These are phyloP conservation scores for Contarinia nasturtii DNA, from an alignment of 1,140 invertebrate species.

Conservation along the genomic window DNA sequence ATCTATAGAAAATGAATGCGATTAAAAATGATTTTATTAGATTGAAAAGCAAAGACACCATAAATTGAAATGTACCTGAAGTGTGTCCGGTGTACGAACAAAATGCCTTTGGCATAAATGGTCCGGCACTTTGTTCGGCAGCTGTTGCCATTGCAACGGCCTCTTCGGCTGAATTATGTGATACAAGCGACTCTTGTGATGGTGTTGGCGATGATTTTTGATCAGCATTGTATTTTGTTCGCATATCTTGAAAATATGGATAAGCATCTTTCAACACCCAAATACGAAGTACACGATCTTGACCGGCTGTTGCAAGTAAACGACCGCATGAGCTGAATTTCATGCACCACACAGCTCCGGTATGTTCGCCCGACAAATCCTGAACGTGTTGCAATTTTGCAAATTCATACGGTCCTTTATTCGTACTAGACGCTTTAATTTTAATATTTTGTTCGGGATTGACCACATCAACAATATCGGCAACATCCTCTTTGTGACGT, in stretches of 20 bases:
- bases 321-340: constrained; percentile 92
- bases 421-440: constrained; percentile 80
- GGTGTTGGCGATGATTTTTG: constrained; percentile 71
- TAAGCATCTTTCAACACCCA: constrained; percentile 83
- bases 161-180: constrained; percentile 50
- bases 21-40: not conserved
- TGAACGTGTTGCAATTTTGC: constrained; percentile 42
- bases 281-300: constrained; percentile 80
- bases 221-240: constrained; percentile 80
- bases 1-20: constrained; percentile 29
- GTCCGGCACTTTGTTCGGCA: constrained; percentile 33
- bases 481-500: constrained; percentile 65
- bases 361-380: constrained; percentile 68
- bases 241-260: constrained; percentile 82
- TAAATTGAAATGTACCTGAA: constrained; percentile 29
- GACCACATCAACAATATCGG: constrained; percentile 69
- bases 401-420: constrained; percentile 93
- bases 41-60: not conserved
- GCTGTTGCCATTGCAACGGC: constrained; percentile 31
- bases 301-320: constrained; percentile 84
- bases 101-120: constrained; percentile 85
- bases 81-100: constrained; percentile 88
- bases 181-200: constrained; percentile 70
- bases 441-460: constrained; percentile 72
- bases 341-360: constrained; percentile 94